Percentiles rank a stretch among this genome's conserved stretches.
These are phyloP conservation scores for Physocephala rufipes DNA, from an alignment of 2,888 invertebrate genomes.

Conservation along the genomic window DNA sequence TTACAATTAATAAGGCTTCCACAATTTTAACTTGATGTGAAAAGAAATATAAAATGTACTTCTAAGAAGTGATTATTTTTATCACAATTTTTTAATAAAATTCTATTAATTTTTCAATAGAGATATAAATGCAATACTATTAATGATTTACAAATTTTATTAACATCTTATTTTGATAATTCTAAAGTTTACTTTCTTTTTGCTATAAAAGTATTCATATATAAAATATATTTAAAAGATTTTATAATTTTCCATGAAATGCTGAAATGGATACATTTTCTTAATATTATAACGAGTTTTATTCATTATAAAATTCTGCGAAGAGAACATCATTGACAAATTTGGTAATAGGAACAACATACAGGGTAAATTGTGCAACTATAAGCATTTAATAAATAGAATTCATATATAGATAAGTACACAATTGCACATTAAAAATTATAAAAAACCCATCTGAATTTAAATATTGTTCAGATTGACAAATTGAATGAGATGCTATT, in stretches of 20 bases:
- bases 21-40: not conserved
- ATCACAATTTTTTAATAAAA: not conserved
- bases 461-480: not conserved
- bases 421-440: conserved; percentile 17
- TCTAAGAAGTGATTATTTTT: not conserved
- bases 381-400: conserved; percentile 29
- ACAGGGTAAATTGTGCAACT: conserved; percentile 30
- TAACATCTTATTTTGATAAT: not conserved
- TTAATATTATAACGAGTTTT: too few relatives aligned
- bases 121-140: not conserved
- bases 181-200: not conserved
- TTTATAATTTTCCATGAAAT: not conserved
- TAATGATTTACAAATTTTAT: not conserved
- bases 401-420: conserved; percentile 9
- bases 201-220: conserved; percentile 5
- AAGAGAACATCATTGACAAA: conserved; percentile 1
- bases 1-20: conserved; percentile 5
- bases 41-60: not conserved
- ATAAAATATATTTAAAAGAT: not conserved
- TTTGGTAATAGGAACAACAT: conserved; percentile 14
- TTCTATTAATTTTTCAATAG: not conserved
- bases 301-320: not conserved
- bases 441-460: conserved; percentile 12
- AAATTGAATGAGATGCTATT: not conserved
- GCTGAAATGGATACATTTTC: too few relatives aligned